These are phyloP conservation scores for Poeciliopsis paucimaculata DNA, from an alignment of 2,797 vertebrate genomes.

Conservation along the genomic window DNA sequence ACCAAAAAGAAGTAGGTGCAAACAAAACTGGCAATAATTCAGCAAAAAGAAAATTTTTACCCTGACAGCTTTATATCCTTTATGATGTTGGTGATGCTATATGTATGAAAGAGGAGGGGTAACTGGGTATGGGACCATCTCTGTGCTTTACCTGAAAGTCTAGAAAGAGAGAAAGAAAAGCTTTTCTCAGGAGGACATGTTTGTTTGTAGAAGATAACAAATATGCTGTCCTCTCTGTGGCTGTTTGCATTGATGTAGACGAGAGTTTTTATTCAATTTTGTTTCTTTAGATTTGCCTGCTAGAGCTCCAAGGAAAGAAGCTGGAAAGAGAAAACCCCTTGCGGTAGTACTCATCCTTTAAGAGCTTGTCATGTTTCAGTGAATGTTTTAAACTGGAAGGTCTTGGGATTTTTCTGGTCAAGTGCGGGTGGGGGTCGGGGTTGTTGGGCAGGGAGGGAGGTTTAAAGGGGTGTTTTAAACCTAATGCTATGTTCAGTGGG, in stretches of 20 bases:
- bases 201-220: conserved; percentile 63
- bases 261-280: conserved; percentile 70
- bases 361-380: conserved; percentile 88
- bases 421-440: conserved; percentile 73
- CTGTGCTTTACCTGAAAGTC: conserved; percentile 75
- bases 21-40: conserved; percentile 81
- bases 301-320: conserved; percentile 71
- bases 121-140: conserved; percentile 72
- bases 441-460: conserved; percentile 48
- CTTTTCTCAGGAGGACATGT: conserved; percentile 58
- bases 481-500: conserved; percentile 82
- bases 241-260: conserved; percentile 46
- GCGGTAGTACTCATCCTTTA: conserved; percentile 90
- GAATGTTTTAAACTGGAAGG: conserved; percentile 93
- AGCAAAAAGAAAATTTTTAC: conserved; percentile 72
- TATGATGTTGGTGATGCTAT: conserved; percentile 65
- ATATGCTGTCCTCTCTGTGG: conserved; percentile 69
- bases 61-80: conserved; percentile 78
- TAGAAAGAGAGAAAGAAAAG: conserved; percentile 36
- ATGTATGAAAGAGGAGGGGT: conserved; percentile 58
- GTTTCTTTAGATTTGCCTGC: conserved; percentile 60
- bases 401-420: conserved; percentile 80
- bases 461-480: conserved; percentile 76
- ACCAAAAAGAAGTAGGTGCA: conserved; percentile 72
- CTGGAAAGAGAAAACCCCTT: conserved; percentile 71